Conservation (phyloP, 2,888 invertebrate species). For the Brenthis hecate region DNA sequence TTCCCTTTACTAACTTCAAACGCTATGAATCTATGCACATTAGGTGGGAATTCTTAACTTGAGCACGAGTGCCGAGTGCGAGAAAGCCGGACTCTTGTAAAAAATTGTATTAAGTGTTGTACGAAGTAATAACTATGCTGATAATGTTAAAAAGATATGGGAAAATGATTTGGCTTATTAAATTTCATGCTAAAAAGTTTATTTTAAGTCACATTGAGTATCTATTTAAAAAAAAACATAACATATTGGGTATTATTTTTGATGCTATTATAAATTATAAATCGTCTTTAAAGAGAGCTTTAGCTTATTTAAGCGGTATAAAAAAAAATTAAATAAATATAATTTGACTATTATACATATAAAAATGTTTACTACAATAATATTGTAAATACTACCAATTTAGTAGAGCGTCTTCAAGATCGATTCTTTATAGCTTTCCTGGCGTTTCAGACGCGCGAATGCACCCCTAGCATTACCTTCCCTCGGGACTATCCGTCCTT, state of each 20-base stretch:
- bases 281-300: too few relatives aligned
- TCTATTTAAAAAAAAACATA: too few relatives aligned
- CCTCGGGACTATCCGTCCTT: conserved; percentile 55
- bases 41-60: conserved; percentile 13
- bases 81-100: too few relatives aligned
- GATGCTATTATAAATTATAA: too few relatives aligned
- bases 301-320: too few relatives aligned
- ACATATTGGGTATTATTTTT: too few relatives aligned
- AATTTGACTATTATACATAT: neutral
- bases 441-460: conserved; percentile 64
- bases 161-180: too few relatives aligned
- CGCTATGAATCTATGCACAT: neutral
- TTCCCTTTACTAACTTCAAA: conserved; percentile 1
- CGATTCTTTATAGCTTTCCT: conserved; percentile 72
- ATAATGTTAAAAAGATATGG: too few relatives aligned
- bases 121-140: too few relatives aligned
- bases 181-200: too few relatives aligned
- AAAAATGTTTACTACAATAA: conserved; percentile 20
- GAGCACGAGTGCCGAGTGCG: conserved; percentile 1
- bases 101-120: too few relatives aligned
- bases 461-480: conserved; percentile 70
- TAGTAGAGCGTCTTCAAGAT: conserved; percentile 67
- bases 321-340: neutral
- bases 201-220: too few relatives aligned
- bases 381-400: conserved; percentile 37